Evolutionary conservation across 2,888 invertebrate genomes (phyloP), one percentile per base, ranked within the genome.

Genomic region (Drosophila trichaetosa): DNA sequence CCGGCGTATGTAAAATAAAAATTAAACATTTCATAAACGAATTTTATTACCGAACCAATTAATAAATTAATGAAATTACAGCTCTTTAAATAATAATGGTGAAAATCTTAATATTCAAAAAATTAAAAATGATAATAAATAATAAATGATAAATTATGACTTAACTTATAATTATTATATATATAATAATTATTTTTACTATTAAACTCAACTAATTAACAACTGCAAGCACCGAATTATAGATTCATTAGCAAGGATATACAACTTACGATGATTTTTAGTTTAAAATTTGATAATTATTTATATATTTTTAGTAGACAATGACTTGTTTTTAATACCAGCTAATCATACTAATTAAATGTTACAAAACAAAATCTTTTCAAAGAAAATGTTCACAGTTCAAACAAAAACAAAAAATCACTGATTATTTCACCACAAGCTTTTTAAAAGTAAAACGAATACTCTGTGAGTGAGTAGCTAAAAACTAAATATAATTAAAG

Each of bases 401-500:
- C 2, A 10, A 48, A 18, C 4, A 5, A 52, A 16, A 54, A 13
- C 4, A 27, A 11, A 34, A 38, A 31, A 16, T 11, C 2, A 42
- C 3, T 27, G 29, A 49, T 69, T 61, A 68, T 48, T 62, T 21
- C 13, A 31, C 10, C 21, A 29, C 65, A 42, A 31, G 40, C 60
- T 52, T 73, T 78, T 64, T 51, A 51, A 62, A 56, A 49, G 34
- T 48, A 36, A 40, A 42, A 5, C 36, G 56, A 24, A 40, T 53
- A 38, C 40, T 18, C 38, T 54, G 42, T 38, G 36, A 24, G 40
- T 33, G 24, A 27, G 60, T 71, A 72, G 60, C 76, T 72, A 54
- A 67, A 78, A 73, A 69, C 52, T 54, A 29, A 62, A 76, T 69
- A 73, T 73, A 79, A 86, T 83, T 81, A 83, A 76, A 38, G 21